Evolutionary conservation across 30 jellyfish, hydroid and myxozoan genomes (phyloP).

Genomic region (Chrysaora quinquecirrha): DNA sequence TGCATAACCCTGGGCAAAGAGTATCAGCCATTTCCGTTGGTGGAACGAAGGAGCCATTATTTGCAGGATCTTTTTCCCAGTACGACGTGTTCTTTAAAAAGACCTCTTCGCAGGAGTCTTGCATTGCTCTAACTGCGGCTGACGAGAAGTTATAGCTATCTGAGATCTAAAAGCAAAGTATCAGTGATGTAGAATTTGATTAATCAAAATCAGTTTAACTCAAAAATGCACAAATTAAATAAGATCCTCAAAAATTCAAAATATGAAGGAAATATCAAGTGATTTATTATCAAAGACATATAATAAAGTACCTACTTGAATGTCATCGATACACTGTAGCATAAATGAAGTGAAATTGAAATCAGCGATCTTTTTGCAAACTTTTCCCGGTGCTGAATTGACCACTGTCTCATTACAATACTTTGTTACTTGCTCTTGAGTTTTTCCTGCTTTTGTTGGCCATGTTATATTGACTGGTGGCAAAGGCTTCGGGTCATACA

Average conservation of each 20-base stretch:
- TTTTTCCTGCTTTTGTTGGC: constrained; percentile 64
- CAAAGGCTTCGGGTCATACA: constrained; percentile 38
- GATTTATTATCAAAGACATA: background rate
- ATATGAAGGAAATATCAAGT: background rate
- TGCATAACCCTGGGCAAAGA: constrained; percentile 77
- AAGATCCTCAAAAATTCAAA: too few relatives aligned
- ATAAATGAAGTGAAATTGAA: constrained; percentile 41
- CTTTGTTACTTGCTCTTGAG: constrained; percentile 24
- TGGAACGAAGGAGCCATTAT: constrained; percentile 54
- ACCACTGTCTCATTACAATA: constrained; percentile 10
- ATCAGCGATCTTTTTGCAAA: constrained; percentile 31
- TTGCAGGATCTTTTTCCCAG: constrained; percentile 52
- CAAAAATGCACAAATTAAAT: too few relatives aligned
- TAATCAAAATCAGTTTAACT: too few relatives aligned
- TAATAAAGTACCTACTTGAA: constrained; percentile 37
- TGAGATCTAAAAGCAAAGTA: constrained; percentile 29
- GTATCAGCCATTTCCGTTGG: constrained; percentile 58
- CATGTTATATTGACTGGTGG: constrained; percentile 20
- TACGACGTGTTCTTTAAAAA: constrained; percentile 20
- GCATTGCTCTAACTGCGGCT: constrained; percentile 62
- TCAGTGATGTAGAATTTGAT: too few relatives aligned
- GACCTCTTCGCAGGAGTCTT: constrained; percentile 55
- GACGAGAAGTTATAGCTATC: constrained; percentile 32
- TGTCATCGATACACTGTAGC: constrained; percentile 60
- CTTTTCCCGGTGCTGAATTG: constrained; percentile 55